These are phyloP conservation scores for Scleropages formosus DNA, from an alignment of 2,797 vertebrate genomes.

Conservation along the genomic window DNA sequence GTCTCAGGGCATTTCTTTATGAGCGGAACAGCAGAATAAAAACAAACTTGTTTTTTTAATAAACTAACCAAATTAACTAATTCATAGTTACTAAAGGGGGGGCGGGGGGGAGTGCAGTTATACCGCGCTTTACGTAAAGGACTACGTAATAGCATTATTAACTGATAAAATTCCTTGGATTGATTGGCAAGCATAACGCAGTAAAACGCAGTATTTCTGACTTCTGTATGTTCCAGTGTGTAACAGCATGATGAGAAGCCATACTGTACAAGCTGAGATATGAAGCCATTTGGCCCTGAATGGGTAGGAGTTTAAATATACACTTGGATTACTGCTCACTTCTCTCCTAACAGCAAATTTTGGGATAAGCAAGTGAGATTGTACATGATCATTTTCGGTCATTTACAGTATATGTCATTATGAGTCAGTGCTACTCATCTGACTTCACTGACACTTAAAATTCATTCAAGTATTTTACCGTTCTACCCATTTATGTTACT, in stretches of 20 bases:
- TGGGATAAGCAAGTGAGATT: too few species aligned
- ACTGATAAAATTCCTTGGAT: not conserved
- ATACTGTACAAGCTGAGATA: constrained; percentile 1
- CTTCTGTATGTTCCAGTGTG: not conserved
- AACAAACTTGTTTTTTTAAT: not conserved
- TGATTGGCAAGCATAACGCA: not conserved
- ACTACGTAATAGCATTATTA: not conserved
- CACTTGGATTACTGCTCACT: not conserved
- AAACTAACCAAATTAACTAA: not conserved
- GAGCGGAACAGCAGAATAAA: not conserved
- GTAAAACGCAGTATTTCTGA: not conserved
- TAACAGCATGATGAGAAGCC: constrained; percentile 6
- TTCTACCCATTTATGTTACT: too few species aligned
- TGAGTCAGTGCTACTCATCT: too few species aligned
- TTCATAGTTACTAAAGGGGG: not conserved
- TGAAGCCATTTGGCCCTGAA: not conserved
- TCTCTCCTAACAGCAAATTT: not conserved
- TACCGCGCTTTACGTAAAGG: not conserved
- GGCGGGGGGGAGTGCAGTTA: not conserved
- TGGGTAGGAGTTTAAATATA: constrained; percentile 14
- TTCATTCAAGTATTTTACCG: too few species aligned
- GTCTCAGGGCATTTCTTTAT: not conserved
- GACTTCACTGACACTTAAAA: too few species aligned
- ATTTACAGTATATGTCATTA: too few species aligned
- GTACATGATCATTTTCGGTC: too few species aligned